Conservation (phyloP, 2,113 vertebrate species). For the Oreochromis spilurus region DNA sequence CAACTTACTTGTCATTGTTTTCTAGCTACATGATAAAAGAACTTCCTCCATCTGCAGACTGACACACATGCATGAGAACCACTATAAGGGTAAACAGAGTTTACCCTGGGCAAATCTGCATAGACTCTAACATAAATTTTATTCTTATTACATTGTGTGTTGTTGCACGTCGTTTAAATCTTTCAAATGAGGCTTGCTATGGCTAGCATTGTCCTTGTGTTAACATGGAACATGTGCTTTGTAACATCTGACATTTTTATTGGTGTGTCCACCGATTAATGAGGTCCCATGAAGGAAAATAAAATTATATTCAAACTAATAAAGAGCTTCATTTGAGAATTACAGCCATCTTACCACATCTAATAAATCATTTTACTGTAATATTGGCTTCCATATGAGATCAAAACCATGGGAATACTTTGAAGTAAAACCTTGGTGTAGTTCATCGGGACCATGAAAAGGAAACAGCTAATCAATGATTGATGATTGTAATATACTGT, state of each 20-base stretch:
- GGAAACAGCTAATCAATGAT: slow-evolving; percentile 10
- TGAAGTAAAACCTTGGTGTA: neutral
- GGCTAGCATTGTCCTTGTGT: neutral
- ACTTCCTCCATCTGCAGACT: neutral
- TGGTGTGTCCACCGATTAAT: neutral
- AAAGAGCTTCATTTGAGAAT: neutral
- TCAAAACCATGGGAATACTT: neutral
- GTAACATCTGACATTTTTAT: neutral
- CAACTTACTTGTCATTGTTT: neutral
- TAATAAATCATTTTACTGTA: slow-evolving; percentile 27
- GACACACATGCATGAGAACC: neutral
- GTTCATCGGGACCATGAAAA: slow-evolving; percentile 5
- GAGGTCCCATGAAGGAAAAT: neutral
- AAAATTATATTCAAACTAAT: slow-evolving; percentile 18
- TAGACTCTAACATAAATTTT: neutral
- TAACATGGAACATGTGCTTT: neutral
- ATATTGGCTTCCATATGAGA: slow-evolving; percentile 20
- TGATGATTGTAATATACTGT: slow-evolving; percentile 10
- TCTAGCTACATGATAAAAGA: neutral
- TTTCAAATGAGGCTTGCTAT: neutral
- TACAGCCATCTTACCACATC: neutral
- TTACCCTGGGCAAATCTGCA: neutral
- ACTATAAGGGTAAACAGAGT: neutral
- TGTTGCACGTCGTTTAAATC: neutral
- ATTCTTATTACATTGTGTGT: neutral